These are phyloP conservation scores for Polymixis flavicincta DNA, from an alignment of 2,888 invertebrate genomes.

Conservation along the genomic window DNA sequence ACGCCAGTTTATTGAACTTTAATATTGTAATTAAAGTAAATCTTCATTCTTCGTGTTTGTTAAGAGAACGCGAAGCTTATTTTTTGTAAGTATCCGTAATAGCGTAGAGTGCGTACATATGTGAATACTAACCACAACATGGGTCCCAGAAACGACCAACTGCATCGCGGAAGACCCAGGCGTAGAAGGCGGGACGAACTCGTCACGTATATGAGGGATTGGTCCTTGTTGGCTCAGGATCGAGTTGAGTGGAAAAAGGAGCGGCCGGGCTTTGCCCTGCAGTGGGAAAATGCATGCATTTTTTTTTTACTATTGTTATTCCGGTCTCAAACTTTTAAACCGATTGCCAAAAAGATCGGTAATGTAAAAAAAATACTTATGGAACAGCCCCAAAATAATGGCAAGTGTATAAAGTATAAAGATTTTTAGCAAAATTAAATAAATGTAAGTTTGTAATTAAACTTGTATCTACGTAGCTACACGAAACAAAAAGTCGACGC, in stretches of 20 bases:
- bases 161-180: too few species aligned
- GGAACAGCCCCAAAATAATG: background rate
- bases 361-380: background rate
- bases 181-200: too few species aligned
- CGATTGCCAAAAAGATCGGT: background rate
- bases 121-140: too few species aligned
- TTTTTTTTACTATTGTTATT: background rate
- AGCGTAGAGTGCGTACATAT: background rate
- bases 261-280: too few species aligned
- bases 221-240: too few species aligned
- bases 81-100: background rate
- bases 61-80: constrained; percentile 8
- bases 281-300: too few species aligned
- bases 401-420: too few species aligned
- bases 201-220: too few species aligned
- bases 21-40: constrained; percentile 1
- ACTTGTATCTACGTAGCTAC: background rate
- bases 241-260: too few species aligned
- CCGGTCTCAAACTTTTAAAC: background rate
- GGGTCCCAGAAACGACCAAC: too few species aligned
- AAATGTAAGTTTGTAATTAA: background rate
- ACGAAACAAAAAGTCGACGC: constrained; percentile 4
- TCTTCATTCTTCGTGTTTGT: constrained; percentile 1
- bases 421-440: background rate
- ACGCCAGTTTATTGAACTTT: constrained; percentile 30